Evolutionary conservation across 2,797 vertebrate genomes (phyloP).

Genomic region (Kryptopterus vitreolus): DNA sequence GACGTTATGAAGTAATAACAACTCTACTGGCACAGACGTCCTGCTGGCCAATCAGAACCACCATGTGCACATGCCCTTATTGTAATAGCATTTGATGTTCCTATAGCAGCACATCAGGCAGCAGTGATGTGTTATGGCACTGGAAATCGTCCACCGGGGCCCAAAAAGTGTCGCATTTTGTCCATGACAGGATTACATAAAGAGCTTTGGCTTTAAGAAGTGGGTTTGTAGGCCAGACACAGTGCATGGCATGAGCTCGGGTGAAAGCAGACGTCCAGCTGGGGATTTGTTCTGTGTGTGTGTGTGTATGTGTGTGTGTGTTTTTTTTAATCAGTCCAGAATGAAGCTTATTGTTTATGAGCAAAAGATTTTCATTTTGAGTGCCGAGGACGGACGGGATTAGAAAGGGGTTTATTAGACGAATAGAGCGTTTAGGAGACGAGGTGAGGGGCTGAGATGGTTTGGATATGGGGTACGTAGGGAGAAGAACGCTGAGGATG

Average conservation of each 20-base stretch:
- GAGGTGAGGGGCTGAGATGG: too few species aligned
- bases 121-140: background rate
- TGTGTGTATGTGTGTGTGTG: too few species aligned
- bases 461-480: too few species aligned
- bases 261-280: constrained; percentile 63
- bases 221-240: constrained; percentile 73
- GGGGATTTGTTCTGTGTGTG: constrained; percentile 71
- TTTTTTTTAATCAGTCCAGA: constrained; percentile 67
- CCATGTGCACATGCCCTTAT: background rate
- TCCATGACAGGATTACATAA: constrained; percentile 64
- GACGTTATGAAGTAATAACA: background rate
- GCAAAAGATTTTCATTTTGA: too few species aligned
- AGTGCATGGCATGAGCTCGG: constrained; percentile 54
- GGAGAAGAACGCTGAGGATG: too few species aligned
- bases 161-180: constrained; percentile 64
- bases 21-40: background rate
- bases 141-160: background rate
- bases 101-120: background rate
- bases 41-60: background rate
- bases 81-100: background rate
- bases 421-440: too few species aligned
- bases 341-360: constrained; percentile 55
- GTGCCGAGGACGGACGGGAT: too few species aligned
- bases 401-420: too few species aligned
- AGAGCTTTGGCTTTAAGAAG: constrained; percentile 77